phyloP scores from a whole-genome alignment of 2,888 invertebrate species.

The Adela reaumurella region DNA sequence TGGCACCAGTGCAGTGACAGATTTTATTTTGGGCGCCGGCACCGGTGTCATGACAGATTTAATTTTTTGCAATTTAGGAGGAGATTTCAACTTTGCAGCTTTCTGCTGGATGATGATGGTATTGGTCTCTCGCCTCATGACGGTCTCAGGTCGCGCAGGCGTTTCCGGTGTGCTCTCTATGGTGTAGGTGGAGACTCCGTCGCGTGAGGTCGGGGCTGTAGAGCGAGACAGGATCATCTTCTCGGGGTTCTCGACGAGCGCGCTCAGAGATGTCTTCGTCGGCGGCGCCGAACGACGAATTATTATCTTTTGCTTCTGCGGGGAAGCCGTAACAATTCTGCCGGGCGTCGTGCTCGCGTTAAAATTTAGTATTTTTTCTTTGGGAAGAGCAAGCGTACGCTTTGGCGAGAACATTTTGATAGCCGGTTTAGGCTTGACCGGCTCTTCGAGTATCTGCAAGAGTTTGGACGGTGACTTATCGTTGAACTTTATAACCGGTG shows the following conservation, averaged over 20 bases:
- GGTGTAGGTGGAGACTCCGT: conserved; percentile 38
- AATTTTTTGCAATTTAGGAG: conserved; percentile 7
- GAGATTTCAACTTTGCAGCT: conserved; percentile 25
- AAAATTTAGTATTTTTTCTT: conserved; percentile 44
- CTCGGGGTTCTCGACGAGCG: conserved; percentile 28
- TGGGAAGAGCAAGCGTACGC: conserved; percentile 28
- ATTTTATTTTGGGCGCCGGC: conserved; percentile 18
- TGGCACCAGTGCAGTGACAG: conserved; percentile 16
- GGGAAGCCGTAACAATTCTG: conserved; percentile 13
- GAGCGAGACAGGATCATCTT: conserved; percentile 40
- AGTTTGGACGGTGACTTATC: conserved; percentile 54
- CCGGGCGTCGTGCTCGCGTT: conserved; percentile 2
- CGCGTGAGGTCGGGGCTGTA: conserved; percentile 23
- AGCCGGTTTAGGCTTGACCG: conserved; percentile 22
- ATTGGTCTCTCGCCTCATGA: conserved; percentile 16
- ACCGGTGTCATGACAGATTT: conserved; percentile 21
- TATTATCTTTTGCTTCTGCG: conserved; percentile 43
- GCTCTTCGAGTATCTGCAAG: conserved; percentile 55
- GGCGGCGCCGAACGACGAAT: conserved; percentile 33
- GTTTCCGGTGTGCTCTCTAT: conserved; percentile 37
- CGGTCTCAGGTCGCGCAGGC: conserved; percentile 28
- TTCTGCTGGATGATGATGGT: conserved; percentile 42
- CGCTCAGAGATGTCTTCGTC: conserved; percentile 31
- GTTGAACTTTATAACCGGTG: no score
- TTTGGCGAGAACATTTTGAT: conserved; percentile 27